Conservation (phyloP, 2,113 vertebrate species). For the Toxotes chatareus region DNA sequence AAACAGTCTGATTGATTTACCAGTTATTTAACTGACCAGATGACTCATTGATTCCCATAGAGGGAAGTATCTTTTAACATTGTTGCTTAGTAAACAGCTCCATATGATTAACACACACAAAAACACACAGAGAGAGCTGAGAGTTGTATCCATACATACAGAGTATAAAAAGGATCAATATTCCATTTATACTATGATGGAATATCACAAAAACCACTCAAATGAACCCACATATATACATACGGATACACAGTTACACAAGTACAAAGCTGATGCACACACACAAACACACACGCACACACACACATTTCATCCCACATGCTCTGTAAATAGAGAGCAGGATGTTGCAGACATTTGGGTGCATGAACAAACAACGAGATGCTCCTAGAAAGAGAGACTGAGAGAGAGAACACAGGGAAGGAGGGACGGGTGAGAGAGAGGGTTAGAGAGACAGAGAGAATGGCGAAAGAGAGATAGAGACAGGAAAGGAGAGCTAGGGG, state of each 20-base stretch:
- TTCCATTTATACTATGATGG: constrained; percentile 11
- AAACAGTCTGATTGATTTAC: constrained; percentile 51
- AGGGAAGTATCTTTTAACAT: constrained; percentile 26
- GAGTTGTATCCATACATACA: background rate
- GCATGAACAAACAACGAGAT: constrained; percentile 73
- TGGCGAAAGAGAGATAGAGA: constrained; percentile 30
- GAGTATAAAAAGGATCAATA: constrained; percentile 29
- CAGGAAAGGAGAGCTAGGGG: constrained; percentile 43
- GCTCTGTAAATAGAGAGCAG: constrained; percentile 80
- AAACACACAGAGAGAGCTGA: background rate
- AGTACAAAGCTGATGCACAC: constrained; percentile 61
- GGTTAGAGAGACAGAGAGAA: constrained; percentile 15
- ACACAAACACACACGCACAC: constrained; percentile 40
- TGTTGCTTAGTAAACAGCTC: constrained; percentile 3
- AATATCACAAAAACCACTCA: constrained; percentile 25
- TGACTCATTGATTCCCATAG: constrained; percentile 52
- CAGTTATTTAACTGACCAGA: constrained; percentile 32
- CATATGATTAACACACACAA: constrained; percentile 7
- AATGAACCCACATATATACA: constrained; percentile 37
- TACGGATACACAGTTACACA: constrained; percentile 45
- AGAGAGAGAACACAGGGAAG: constrained; percentile 22
- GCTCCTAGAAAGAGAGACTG: constrained; percentile 59
- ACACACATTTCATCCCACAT: constrained; percentile 77
- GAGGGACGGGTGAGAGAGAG: constrained; percentile 39
- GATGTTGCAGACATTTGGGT: constrained; percentile 80